These are phyloP conservation scores for Molothrus aeneus DNA, from an alignment of 2,797 vertebrate genomes.

Conservation along the genomic window DNA sequence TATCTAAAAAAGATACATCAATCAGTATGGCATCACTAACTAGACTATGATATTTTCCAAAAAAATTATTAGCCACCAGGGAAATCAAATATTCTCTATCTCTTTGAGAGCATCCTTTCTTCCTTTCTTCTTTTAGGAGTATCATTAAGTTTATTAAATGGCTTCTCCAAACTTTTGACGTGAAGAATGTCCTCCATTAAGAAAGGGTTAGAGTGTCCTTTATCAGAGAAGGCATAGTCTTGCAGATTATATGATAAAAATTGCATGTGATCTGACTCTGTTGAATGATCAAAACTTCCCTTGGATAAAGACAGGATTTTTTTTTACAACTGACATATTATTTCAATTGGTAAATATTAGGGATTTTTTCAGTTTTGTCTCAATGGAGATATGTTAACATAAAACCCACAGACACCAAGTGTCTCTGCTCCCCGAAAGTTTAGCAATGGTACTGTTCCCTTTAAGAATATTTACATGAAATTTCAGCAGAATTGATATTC, in stretches of 20 bases:
- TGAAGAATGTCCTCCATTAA: constrained; percentile 52
- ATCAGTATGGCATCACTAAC: not conserved
- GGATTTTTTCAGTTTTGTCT: not conserved
- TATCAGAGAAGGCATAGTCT: not conserved
- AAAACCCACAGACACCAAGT: not conserved
- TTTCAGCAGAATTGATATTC: not conserved
- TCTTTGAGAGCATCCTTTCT: not conserved
- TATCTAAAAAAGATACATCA: not conserved
- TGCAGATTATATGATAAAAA: constrained; percentile 27
- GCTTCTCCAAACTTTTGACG: constrained; percentile 35
- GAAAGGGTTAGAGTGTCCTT: not conserved
- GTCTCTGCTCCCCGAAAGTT: not conserved
- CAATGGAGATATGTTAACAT: not conserved
- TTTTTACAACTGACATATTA: not conserved
- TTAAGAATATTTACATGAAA: not conserved
- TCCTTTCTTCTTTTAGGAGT: not conserved
- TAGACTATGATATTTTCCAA: not conserved
- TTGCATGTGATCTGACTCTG: not conserved
- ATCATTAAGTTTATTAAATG: constrained; percentile 43
- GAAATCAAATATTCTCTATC: constrained; percentile 21
- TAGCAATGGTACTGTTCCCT: not conserved
- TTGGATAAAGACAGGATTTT: not conserved
- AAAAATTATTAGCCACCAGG: not conserved
- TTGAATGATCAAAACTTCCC: not conserved
- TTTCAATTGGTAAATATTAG: not conserved